Evolutionary conservation across 23 tunicate species (phyloP).

Genomic region (Phallusia fumigata): DNA sequence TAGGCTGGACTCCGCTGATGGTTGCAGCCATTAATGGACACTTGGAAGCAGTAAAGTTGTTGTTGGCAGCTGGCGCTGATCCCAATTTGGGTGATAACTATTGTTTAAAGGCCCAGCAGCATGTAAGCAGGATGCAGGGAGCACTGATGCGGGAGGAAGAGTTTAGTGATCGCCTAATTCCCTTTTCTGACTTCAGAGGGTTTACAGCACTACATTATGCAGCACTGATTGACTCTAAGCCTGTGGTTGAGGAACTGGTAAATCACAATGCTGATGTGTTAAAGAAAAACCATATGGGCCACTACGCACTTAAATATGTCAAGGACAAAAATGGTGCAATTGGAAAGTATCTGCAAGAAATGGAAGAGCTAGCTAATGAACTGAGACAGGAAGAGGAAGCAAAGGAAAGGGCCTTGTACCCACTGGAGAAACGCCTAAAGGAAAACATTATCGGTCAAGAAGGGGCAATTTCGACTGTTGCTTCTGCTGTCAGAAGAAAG

Average conservation of each 20-base stretch:
- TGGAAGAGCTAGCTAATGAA: conserved; percentile 42
- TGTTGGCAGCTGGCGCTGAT: conserved; percentile 85
- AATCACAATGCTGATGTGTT: conserved; percentile 78
- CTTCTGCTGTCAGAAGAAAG: conserved; percentile 86
- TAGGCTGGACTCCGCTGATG: conserved; percentile 97
- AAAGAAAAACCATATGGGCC: conserved; percentile 69
- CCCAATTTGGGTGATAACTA: conserved; percentile 69
- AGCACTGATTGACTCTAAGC: conserved; percentile 40
- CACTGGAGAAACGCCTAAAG: conserved; percentile 80
- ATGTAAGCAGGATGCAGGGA: conserved; percentile 25
- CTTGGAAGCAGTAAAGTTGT: conserved; percentile 7
- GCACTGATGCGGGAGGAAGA: conserved; percentile 54
- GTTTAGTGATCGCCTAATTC: conserved; percentile 39
- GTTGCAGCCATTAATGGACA: conserved; percentile 64
- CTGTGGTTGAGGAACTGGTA: conserved; percentile 45
- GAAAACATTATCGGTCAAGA: conserved; percentile 94
- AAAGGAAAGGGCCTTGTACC: conserved; percentile 74
- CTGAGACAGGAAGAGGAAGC: conserved; percentile 37
- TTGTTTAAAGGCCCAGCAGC: background rate
- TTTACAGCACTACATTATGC: conserved; percentile 95
- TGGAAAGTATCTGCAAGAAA: conserved; percentile 18
- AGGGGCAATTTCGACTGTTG: conserved; percentile 71
- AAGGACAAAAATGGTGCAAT: conserved; percentile 31
- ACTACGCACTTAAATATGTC: conserved; percentile 56
- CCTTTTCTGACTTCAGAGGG: conserved; percentile 71